phyloP scores from a whole-genome alignment of 2,888 invertebrate species.

The Gortyna flavago region DNA sequence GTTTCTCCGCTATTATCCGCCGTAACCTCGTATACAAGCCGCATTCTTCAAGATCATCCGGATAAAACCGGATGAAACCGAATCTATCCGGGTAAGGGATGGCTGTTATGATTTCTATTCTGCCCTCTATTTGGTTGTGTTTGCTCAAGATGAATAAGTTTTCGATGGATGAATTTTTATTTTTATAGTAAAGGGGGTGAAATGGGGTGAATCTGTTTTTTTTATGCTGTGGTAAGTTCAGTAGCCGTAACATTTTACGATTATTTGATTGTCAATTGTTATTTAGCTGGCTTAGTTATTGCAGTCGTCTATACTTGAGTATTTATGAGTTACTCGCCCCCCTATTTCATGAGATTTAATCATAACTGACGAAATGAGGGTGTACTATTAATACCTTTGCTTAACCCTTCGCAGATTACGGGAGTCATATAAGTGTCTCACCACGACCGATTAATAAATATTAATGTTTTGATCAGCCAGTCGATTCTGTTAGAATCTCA shows the following conservation, averaged over 20 bases:
- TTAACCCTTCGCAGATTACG: not conserved
- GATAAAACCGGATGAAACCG: slow-evolving; percentile 56
- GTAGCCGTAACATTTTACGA: not conserved
- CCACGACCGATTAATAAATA: not conserved
- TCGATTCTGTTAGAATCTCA: too few relatives aligned
- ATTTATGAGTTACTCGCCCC: not conserved
- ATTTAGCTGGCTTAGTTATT: not conserved
- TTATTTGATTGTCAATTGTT: not conserved
- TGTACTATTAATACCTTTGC: not conserved
- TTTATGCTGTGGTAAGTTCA: not conserved
- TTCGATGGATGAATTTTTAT: slow-evolving; percentile 29
- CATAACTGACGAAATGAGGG: not conserved
- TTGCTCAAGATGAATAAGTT: slow-evolving; percentile 45
- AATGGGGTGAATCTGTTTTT: slow-evolving; percentile 6
- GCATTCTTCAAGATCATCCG: slow-evolving; percentile 67
- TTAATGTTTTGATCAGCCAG: too few relatives aligned
- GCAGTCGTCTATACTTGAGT: not conserved
- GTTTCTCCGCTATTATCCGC: slow-evolving; percentile 33
- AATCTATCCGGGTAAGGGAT: slow-evolving; percentile 47
- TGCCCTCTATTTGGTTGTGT: slow-evolving; percentile 38
- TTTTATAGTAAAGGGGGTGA: not conserved
- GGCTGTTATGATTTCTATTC: slow-evolving; percentile 51
- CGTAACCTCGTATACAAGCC: slow-evolving; percentile 43
- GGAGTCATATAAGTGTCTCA: not conserved
- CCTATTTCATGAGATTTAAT: not conserved